Evolutionary conservation across 2,888 invertebrate species (phyloP).

Genomic region (Callimorpha dominula): DNA sequence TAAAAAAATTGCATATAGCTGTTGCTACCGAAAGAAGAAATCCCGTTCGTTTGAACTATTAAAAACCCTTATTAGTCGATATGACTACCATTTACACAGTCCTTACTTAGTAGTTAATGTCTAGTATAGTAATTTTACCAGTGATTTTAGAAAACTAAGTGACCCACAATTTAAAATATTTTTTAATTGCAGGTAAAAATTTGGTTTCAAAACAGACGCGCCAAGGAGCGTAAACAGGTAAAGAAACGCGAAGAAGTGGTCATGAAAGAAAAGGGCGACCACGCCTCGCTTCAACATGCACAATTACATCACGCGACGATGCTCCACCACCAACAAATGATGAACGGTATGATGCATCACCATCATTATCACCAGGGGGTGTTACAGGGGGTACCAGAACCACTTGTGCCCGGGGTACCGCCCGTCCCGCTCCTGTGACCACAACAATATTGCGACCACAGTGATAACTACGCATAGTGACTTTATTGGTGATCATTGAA

Average conservation of each 20-base stretch:
- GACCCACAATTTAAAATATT: background rate
- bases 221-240: slow-evolving; percentile 95
- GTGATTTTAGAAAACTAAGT: background rate
- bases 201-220: slow-evolving; percentile 97
- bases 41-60: too few species aligned
- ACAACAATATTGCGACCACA: slow-evolving; percentile 69
- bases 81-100: background rate
- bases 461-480: slow-evolving; percentile 62
- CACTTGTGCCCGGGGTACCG: slow-evolving; percentile 77
- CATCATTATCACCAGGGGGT: slow-evolving; percentile 84
- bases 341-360: slow-evolving; percentile 85
- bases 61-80: background rate
- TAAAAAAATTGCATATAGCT: too few species aligned
- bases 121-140: background rate
- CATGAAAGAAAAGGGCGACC: slow-evolving; percentile 87
- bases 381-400: slow-evolving; percentile 84
- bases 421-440: slow-evolving; percentile 86
- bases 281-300: slow-evolving; percentile 82
- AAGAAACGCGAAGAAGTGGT: slow-evolving; percentile 93
- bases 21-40: too few species aligned
- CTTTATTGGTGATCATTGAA: slow-evolving; percentile 37
- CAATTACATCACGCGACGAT: slow-evolving; percentile 85
- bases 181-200: slow-evolving; percentile 88
- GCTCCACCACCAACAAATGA: slow-evolving; percentile 86
- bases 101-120: background rate